Evolutionary conservation across 2,113 vertebrate species (phyloP).

Genomic region (human (Homo sapiens)): DNA sequence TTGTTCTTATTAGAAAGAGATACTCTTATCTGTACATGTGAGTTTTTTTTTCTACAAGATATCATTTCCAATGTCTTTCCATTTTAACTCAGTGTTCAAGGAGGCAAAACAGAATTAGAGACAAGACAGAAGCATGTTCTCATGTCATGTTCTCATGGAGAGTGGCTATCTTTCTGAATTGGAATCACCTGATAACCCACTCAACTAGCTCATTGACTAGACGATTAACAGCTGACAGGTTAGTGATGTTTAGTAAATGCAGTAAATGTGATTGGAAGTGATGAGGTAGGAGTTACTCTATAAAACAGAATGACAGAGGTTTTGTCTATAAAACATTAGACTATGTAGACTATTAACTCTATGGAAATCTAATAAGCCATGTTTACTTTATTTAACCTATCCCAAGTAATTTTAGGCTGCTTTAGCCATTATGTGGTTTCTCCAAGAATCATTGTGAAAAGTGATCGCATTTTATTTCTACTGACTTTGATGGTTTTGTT

Average conservation of each 20-base stretch:
- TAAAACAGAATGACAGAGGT: background rate
- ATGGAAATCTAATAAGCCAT: background rate
- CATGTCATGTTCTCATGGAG: background rate
- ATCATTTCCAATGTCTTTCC: background rate
- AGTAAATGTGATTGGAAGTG: background rate
- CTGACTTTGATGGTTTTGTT: conserved; percentile 58
- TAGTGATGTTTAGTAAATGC: background rate
- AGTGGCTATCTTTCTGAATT: background rate
- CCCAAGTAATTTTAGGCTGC: background rate
- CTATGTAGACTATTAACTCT: background rate
- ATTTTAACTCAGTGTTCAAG: background rate
- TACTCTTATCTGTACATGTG: background rate
- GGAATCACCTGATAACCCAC: background rate
- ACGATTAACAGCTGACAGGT: background rate
- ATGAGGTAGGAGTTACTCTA: background rate
- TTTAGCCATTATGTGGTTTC: background rate
- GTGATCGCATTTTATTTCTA: conserved; percentile 42
- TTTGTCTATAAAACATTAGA: background rate
- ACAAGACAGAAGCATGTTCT: background rate
- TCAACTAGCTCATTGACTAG: background rate
- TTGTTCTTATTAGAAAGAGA: background rate
- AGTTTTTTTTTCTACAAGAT: background rate
- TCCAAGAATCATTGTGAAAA: conserved; percentile 43
- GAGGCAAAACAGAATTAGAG: background rate
- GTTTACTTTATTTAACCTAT: background rate